Evolutionary conservation across 2,797 vertebrate species (phyloP).

Genomic region (Premnoplex brunnescens): DNA sequence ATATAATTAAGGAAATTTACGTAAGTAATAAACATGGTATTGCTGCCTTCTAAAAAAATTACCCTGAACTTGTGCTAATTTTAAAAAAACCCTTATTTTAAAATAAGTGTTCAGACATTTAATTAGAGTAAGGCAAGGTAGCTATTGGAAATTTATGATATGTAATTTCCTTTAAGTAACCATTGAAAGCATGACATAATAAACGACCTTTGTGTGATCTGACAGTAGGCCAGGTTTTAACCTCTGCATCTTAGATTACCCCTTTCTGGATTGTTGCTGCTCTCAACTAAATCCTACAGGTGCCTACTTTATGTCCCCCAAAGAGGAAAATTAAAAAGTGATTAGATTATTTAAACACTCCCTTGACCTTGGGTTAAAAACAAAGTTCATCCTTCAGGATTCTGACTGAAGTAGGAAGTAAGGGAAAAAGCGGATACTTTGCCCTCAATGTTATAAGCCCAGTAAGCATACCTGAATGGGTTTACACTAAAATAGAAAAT

Average conservation of each 20-base stretch:
- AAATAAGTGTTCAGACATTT: conserved; percentile 61
- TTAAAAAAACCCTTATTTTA: conserved; percentile 37
- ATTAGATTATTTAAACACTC: not conserved
- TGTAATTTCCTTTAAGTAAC: conserved; percentile 63
- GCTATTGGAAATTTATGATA: conserved; percentile 59
- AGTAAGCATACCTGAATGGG: not conserved
- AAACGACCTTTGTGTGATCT: conserved; percentile 17
- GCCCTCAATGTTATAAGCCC: not conserved
- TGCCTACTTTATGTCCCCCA: not conserved
- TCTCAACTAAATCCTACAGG: not conserved
- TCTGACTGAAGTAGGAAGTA: not conserved
- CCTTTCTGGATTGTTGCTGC: not conserved
- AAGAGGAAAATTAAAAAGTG: not conserved
- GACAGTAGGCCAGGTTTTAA: conserved; percentile 24
- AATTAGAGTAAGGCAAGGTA: conserved; percentile 69
- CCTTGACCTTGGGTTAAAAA: not conserved
- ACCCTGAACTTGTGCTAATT: conserved; percentile 47
- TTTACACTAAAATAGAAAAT: not conserved
- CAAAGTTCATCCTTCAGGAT: not conserved
- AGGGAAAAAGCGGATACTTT: not conserved
- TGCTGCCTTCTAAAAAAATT: conserved; percentile 49
- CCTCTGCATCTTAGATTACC: not conserved
- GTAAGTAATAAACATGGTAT: conserved; percentile 74
- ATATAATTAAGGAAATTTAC: conserved; percentile 77
- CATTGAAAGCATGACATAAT: conserved; percentile 15